A percentile compares a stretch with the other conserved stretches of the same genome.
phyloP scores from a whole-genome alignment of 2,888 invertebrate species.

The Perithous albicinctus region DNA sequence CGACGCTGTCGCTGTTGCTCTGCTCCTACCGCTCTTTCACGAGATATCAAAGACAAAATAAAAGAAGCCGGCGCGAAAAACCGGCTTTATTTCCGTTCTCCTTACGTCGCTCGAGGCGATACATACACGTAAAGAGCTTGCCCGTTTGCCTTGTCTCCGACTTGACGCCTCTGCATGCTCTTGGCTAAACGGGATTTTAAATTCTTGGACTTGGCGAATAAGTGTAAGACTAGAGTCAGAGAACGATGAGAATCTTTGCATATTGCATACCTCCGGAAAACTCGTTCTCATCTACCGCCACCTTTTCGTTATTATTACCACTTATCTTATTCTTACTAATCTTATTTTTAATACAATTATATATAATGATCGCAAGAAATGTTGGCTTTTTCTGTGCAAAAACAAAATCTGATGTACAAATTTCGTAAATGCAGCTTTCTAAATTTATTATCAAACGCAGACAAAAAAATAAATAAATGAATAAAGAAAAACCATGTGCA shows the following conservation, averaged over 20 bases:
- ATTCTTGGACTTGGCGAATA: constrained; percentile 14
- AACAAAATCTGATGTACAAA: not conserved
- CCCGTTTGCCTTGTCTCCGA: constrained; percentile 48
- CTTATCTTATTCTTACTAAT: not conserved
- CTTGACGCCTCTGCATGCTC: constrained; percentile 10
- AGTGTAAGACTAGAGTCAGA: not conserved
- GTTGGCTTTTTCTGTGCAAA: not conserved
- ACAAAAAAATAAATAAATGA: too few relatives aligned
- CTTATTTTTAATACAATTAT: not conserved
- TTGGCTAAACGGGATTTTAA: constrained; percentile 43
- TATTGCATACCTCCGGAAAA: not conserved
- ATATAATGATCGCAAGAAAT: not conserved
- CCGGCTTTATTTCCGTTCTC: constrained; percentile 66
- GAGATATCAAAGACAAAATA: constrained; percentile 45
- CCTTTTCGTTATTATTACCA: not conserved
- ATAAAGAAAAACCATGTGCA: too few relatives aligned
- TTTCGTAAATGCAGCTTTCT: too few relatives aligned
- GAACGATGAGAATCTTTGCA: not conserved
- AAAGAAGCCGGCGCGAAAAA: constrained; percentile 52
- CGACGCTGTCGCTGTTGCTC: constrained; percentile 9
- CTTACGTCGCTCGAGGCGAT: constrained; percentile 55
- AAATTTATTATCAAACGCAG: too few relatives aligned
- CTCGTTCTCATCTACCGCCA: not conserved
- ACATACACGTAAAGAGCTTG: constrained; percentile 38
- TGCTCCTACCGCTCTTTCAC: not conserved